These are phyloP conservation scores for Diachrysia chrysitis DNA, from an alignment of 2,888 invertebrate genomes.

Conservation along the genomic window DNA sequence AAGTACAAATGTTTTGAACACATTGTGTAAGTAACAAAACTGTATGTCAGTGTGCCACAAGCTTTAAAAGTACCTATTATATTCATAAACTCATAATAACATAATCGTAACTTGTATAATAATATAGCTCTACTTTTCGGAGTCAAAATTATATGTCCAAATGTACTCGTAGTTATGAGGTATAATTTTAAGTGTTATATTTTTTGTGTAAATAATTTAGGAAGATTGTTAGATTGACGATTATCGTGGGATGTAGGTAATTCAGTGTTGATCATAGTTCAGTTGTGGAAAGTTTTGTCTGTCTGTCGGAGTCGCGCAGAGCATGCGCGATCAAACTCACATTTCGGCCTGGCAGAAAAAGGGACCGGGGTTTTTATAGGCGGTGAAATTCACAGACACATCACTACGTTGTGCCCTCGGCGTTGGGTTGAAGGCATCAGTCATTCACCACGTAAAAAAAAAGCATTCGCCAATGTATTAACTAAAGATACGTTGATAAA, in stretches of 20 bases:
- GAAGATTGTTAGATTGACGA: not conserved
- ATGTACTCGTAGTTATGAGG: slow-evolving; percentile 2
- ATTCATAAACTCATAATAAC: slow-evolving; percentile 3
- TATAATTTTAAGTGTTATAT: slow-evolving; percentile 12
- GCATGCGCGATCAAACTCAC: too few relatives aligned
- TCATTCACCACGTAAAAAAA: too few relatives aligned
- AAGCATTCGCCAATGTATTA: too few relatives aligned
- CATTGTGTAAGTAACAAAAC: not conserved
- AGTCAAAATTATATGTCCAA: slow-evolving; percentile 26
- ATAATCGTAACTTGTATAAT: slow-evolving; percentile 24
- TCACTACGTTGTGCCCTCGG: too few relatives aligned
- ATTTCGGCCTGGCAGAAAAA: too few relatives aligned
- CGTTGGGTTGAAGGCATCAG: too few relatives aligned
- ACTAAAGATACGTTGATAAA: too few relatives aligned
- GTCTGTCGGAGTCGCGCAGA: not conserved
- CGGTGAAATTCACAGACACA: too few relatives aligned
- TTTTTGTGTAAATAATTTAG: slow-evolving; percentile 2
- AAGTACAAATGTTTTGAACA: not conserved
- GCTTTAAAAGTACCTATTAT: not conserved
- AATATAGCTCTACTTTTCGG: slow-evolving; percentile 24
- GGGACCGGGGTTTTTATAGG: too few relatives aligned
- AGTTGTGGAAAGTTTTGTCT: too few relatives aligned
- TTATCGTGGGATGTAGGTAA: not conserved
- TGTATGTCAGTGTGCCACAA: not conserved
- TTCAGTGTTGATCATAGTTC: not conserved